These are phyloP conservation scores for Corvus cornix DNA, from an alignment of 2,113 vertebrate genomes.

Conservation along the genomic window DNA sequence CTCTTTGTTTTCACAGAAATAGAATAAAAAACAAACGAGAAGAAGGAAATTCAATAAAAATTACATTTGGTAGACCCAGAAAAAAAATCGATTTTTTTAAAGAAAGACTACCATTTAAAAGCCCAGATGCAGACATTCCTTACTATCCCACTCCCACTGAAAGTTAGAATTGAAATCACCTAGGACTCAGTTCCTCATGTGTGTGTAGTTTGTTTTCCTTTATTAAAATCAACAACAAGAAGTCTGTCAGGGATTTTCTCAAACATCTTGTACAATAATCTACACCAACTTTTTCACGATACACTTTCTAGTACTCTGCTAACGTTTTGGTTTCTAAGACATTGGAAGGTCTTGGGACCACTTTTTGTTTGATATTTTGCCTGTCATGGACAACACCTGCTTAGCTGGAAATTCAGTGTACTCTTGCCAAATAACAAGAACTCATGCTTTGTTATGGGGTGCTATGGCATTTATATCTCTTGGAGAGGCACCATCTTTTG, in stretches of 20 bases:
- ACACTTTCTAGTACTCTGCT: not conserved
- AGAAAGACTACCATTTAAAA: slow-evolving; percentile 18
- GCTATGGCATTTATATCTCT: not conserved
- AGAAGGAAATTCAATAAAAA: slow-evolving; percentile 63
- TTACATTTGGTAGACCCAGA: slow-evolving; percentile 20
- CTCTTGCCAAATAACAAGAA: not conserved
- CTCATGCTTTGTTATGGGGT: not conserved
- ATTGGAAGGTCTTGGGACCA: not conserved
- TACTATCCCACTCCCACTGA: not conserved
- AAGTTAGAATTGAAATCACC: not conserved
- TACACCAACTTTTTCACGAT: not conserved
- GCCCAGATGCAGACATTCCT: not conserved
- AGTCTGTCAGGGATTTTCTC: not conserved
- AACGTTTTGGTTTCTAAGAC: not conserved
- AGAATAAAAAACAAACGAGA: slow-evolving; percentile 60
- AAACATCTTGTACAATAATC: not conserved
- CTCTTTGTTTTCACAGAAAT: slow-evolving; percentile 63
- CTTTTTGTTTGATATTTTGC: not conserved
- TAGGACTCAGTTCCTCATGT: not conserved
- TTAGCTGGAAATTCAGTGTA: not conserved
- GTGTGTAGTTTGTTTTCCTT: not conserved
- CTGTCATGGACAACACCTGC: not conserved
- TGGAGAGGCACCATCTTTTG: not conserved
- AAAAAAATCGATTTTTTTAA: not conserved
- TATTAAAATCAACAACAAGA: not conserved